Percentiles rank a stretch among this genome's conserved stretches.
phyloP scores from a whole-genome alignment of 2,888 invertebrate species.

The Cecidostiba fungosa region DNA sequence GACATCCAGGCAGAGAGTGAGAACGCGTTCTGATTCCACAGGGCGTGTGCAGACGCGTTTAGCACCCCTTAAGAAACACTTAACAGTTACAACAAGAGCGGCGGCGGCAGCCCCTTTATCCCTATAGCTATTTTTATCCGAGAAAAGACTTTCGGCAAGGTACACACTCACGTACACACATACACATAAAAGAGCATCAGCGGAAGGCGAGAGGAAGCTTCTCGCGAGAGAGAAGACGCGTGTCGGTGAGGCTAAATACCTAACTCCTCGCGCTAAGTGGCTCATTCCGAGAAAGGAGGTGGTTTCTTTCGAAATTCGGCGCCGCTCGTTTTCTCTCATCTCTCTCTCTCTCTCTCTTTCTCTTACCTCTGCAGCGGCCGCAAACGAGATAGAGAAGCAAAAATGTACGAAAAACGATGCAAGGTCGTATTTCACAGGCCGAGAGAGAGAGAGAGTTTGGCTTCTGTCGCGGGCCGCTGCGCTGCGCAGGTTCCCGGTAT shows the following conservation, averaged over 20 bases:
- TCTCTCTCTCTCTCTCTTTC: conserved; percentile 12
- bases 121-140: conserved; percentile 40
- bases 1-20: neutral
- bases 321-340: conserved; percentile 59
- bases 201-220: conserved; percentile 5
- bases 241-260: conserved; percentile 62
- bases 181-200: conserved; percentile 18
- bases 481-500: conserved; percentile 53
- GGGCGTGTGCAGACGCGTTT: conserved; percentile 9
- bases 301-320: conserved; percentile 71
- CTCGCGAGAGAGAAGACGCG: conserved; percentile 35
- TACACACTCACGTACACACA: neutral
- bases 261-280: conserved; percentile 63
- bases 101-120: conserved; percentile 30
- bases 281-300: conserved; percentile 68
- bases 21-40: conserved; percentile 12
- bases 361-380: conserved; percentile 11
- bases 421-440: conserved; percentile 69
- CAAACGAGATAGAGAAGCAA: conserved; percentile 30
- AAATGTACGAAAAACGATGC: conserved; percentile 66
- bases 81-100: conserved; percentile 23
- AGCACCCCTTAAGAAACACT: conserved; percentile 45
- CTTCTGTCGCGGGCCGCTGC: conserved; percentile 36
- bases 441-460: neutral
- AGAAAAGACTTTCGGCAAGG: conserved; percentile 21